Conservation (phyloP, 2,113 vertebrate genomes). For the Desmodus rotundus region DNA sequence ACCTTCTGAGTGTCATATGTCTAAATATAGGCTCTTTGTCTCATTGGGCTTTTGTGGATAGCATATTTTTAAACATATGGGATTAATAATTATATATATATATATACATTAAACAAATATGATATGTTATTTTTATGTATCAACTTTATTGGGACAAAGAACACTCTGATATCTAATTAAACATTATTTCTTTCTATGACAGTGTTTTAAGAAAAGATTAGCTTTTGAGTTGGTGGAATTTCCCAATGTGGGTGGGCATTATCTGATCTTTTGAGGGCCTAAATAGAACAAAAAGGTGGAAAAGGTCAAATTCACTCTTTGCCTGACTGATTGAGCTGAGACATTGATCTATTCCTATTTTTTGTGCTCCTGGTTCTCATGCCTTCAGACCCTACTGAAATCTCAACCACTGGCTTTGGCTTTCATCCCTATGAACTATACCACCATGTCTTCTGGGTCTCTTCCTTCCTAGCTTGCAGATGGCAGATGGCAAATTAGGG, state of each 20-base stretch:
- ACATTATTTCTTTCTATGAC: not conserved
- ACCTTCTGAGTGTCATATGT: not conserved
- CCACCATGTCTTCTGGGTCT: not conserved
- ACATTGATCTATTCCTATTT: not conserved
- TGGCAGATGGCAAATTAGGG: not conserved
- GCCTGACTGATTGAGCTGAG: not conserved
- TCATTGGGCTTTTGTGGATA: not conserved
- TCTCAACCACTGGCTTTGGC: not conserved
- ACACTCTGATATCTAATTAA: not conserved
- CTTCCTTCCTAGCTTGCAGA: not conserved
- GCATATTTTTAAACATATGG: not conserved
- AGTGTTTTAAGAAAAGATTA: not conserved
- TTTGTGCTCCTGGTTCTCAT: not conserved
- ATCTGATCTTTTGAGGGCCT: no score
- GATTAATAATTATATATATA: not conserved
- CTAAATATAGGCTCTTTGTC: not conserved
- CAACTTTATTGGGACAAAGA: not conserved
- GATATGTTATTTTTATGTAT: not conserved
- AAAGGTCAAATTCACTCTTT: not conserved
- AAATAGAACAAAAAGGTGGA: not conserved
- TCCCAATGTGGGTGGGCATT: no score
- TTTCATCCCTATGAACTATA: not conserved
- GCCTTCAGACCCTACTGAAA: not conserved
- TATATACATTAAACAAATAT: not conserved
- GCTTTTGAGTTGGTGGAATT: not conserved